phyloP scores from a whole-genome alignment of 53 echinoderm and acorn worm genomes.

The Holothuria leucospilota region DNA sequence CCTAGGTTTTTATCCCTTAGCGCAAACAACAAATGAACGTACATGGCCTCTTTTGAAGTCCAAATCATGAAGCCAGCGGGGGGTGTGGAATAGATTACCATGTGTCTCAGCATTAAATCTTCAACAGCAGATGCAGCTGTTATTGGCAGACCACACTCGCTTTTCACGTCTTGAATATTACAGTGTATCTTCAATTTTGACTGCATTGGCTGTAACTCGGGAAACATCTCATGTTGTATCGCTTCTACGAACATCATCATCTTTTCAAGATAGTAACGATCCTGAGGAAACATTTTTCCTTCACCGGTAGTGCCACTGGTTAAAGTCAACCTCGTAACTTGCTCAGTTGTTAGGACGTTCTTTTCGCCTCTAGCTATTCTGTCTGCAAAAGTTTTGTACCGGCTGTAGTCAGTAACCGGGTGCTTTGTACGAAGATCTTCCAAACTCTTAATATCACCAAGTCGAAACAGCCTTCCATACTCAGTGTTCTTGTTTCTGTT shows the following conservation, averaged over 20 bases:
- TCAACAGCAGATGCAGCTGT: background rate
- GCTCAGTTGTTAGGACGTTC: slow-evolving; percentile 64
- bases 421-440: slow-evolving; percentile 63
- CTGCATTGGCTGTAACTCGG: slow-evolving; percentile 10
- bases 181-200: background rate
- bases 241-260: too few relatives aligned
- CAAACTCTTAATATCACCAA: slow-evolving; percentile 66
- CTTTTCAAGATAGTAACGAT: background rate
- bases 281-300: slow-evolving; percentile 65
- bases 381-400: slow-evolving; percentile 66
- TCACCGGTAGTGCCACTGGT: slow-evolving; percentile 82
- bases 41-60: slow-evolving; percentile 43
- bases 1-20: slow-evolving; percentile 68
- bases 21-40: slow-evolving; percentile 79
- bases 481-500: slow-evolving; percentile 61
- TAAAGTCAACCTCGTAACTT: slow-evolving; percentile 41
- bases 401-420: slow-evolving; percentile 67
- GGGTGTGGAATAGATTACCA: slow-evolving; percentile 22
- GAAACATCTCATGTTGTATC: slow-evolving; percentile 6
- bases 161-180: background rate
- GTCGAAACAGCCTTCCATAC: slow-evolving; percentile 57
- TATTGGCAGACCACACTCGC: background rate
- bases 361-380: slow-evolving; percentile 71
- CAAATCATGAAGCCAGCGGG: slow-evolving; percentile 11
- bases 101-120: background rate